A percentile compares a stretch with the other conserved stretches of the same genome.
Conservation (phyloP, 2,113 vertebrate species). For the Tylochromis polylepis region DNA sequence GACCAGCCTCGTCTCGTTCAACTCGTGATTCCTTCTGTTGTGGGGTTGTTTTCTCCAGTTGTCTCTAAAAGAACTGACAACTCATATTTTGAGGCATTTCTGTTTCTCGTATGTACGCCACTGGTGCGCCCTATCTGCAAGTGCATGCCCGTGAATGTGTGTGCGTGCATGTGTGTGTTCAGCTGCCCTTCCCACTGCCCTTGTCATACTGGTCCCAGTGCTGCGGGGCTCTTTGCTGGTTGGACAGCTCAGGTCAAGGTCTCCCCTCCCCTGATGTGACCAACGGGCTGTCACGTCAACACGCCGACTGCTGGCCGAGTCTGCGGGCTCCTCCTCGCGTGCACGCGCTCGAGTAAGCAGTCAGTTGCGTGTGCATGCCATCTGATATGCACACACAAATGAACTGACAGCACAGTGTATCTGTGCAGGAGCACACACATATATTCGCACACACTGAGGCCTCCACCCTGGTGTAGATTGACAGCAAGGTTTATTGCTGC, state of each 20-base stretch:
- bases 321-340: constrained; percentile 12
- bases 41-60: background rate
- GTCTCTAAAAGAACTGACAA: constrained; percentile 5
- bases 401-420: constrained; percentile 6
- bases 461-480: constrained; percentile 46
- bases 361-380: background rate
- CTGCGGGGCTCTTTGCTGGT: constrained; percentile 61
- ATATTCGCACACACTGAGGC: background rate
- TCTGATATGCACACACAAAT: constrained; percentile 4
- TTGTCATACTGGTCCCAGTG: constrained; percentile 70
- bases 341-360: background rate
- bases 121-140: background rate
- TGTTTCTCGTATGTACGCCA: background rate
- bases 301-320: constrained; percentile 22
- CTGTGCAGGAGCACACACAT: background rate
- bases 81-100: constrained; percentile 27
- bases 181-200: constrained; percentile 64
- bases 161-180: background rate
- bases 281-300: constrained; percentile 68
- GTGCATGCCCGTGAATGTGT: constrained; percentile 10
- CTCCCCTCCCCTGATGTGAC: constrained; percentile 64
- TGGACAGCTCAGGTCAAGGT: constrained; percentile 71
- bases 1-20: background rate
- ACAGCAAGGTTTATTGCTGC: constrained; percentile 69
- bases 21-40: constrained; percentile 6